phyloP scores from a whole-genome alignment of 2,888 invertebrate species.

The Drosophila leonis region DNA sequence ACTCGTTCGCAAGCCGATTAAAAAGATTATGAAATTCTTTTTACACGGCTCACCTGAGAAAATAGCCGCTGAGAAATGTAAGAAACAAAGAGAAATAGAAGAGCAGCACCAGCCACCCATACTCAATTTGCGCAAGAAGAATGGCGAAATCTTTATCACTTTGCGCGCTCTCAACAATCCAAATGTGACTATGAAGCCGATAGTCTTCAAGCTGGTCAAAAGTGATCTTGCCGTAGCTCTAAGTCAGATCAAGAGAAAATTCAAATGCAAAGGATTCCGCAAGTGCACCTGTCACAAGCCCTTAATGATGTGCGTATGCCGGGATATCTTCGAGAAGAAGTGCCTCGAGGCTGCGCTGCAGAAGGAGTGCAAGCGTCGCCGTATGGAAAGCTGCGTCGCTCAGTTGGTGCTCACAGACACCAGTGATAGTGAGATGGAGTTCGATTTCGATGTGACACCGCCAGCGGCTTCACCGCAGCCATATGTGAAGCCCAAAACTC shows the following conservation, averaged over 20 bases:
- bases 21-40: constrained; percentile 83
- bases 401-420: constrained; percentile 81
- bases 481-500: constrained; percentile 85
- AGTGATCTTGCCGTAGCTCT: constrained; percentile 86
- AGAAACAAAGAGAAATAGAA: constrained; percentile 75
- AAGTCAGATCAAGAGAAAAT: constrained; percentile 86
- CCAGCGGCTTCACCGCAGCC: constrained; percentile 86
- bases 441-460: constrained; percentile 90
- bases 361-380: constrained; percentile 84
- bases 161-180: constrained; percentile 89
- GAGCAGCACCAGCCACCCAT: constrained; percentile 86
- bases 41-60: constrained; percentile 74
- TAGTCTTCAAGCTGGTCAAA: constrained; percentile 89
- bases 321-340: constrained; percentile 83
- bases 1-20: constrained; percentile 81
- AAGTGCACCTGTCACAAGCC: constrained; percentile 87
- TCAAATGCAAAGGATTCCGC: constrained; percentile 86
- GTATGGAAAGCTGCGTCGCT: constrained; percentile 69
- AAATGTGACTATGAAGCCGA: constrained; percentile 88
- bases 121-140: constrained; percentile 88
- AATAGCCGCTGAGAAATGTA: constrained; percentile 50
- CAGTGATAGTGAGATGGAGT: constrained; percentile 87
- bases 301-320: constrained; percentile 76
- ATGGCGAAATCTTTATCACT: constrained; percentile 88
- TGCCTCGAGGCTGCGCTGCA: constrained; percentile 86